Base-by-base conservation (phyloP, 2,797 vertebrate species). In the Miichthys miiuy region DNA sequence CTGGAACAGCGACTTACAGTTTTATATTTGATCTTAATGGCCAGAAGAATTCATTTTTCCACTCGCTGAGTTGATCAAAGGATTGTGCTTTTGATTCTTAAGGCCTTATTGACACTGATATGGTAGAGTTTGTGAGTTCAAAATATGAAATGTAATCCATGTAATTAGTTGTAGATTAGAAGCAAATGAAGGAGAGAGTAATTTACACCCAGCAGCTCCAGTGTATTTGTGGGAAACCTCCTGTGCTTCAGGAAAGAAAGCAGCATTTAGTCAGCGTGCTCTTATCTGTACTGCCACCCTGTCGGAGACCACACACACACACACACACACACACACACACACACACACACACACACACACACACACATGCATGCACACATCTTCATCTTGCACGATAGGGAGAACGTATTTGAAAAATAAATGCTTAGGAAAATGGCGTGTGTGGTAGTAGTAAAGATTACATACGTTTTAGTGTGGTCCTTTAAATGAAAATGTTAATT, bases 221-320 rank as follows among this genome's bases (percentile, higher is more conserved):
- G 34, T 23, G 25, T 64, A 13, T 78, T 75, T 56, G 46, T 54
- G 51, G 34, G 58, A 70, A 63, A 46, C 46, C 21, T 34, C 6
- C 5, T 38, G 14, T 46, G 38, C 48, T 67, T 70, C 48, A 57
- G 52, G 48, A 54, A 47, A 34, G 52, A 68, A 51, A 66, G 52
- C 41, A 44, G 60, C 41, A 9, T 73, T 61, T 21, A 6, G 54
- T 70, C 44, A 77, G 11, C 6, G 8, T 10, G 27, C 47, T 58
- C 42, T 79, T 71, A 77, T 74, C 75, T 73, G 25, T 3, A 17
- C 21, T 7, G 57, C 64, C 42, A 55, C 52, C 6, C 55, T 68
- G 51, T 38, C 48, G 38, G 61, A 68, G 72, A 83, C 80, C 82
- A 87, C 80, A 81, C 86, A 84, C 82, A 80, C 61, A 62, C 58